These are phyloP conservation scores for Trypoxylus dichotomus DNA, from an alignment of 1,140 invertebrate species.

Conservation along the genomic window DNA sequence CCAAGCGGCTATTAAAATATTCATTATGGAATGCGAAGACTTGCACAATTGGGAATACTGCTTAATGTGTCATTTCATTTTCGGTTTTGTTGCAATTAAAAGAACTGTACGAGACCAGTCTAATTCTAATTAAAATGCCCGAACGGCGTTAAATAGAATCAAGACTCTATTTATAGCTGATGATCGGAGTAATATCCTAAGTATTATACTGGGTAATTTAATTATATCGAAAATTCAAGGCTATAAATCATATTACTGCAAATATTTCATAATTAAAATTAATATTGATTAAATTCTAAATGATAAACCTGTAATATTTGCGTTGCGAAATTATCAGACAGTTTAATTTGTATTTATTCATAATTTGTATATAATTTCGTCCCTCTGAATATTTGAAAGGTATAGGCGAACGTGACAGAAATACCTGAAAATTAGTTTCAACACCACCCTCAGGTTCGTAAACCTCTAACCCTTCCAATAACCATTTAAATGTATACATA, in stretches of 20 bases:
- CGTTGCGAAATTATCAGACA: neutral
- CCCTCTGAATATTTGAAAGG: neutral
- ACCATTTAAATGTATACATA: slow-evolving; percentile 1
- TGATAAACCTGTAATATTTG: neutral
- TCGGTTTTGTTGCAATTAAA: too few species aligned
- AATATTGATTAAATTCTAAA: neutral
- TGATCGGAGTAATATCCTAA: too few species aligned
- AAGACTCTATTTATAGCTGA: too few species aligned
- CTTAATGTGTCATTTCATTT: too few species aligned
- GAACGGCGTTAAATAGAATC: too few species aligned
- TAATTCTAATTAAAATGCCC: too few species aligned
- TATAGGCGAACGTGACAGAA: neutral
- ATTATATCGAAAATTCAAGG: too few species aligned
- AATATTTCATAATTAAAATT: neutral
- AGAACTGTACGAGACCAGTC: too few species aligned
- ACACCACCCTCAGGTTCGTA: neutral
- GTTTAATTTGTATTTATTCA: neutral
- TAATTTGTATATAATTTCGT: neutral
- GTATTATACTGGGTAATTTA: too few species aligned
- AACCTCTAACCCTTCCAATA: neutral
- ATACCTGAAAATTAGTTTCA: slow-evolving; percentile 5
- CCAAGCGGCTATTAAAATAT: neutral
- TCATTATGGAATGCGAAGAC: too few species aligned
- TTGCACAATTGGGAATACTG: too few species aligned
- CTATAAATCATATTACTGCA: too few species aligned